phyloP scores from a whole-genome alignment of 2,888 invertebrate genomes.

The Drosophila ezoana region DNA sequence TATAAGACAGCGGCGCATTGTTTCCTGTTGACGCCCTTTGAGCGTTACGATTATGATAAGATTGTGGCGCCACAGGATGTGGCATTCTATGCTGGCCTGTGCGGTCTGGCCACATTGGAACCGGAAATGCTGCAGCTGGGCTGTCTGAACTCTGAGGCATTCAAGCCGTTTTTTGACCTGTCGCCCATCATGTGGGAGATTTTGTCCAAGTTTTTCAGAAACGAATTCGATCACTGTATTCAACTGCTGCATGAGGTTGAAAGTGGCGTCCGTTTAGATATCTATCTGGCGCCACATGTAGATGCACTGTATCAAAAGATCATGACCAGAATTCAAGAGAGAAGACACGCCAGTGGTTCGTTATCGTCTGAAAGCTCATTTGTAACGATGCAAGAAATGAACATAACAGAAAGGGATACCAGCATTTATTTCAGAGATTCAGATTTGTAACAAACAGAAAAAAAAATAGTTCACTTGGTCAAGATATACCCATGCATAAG shows the following conservation, averaged over 20 bases:
- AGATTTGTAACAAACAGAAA: background rate
- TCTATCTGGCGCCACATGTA: slow-evolving; percentile 66
- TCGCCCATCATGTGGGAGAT: slow-evolving; percentile 46
- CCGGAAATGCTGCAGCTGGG: slow-evolving; percentile 20
- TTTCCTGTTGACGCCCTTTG: slow-evolving; percentile 50
- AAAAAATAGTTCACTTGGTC: background rate
- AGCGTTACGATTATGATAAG: slow-evolving; percentile 54
- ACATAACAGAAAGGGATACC: background rate
- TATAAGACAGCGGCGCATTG: slow-evolving; percentile 63
- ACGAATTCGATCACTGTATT: slow-evolving; percentile 35
- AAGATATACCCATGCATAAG: background rate
- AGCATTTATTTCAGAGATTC: background rate
- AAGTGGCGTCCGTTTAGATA: slow-evolving; percentile 50
- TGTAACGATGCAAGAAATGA: background rate
- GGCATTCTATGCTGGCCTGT: slow-evolving; percentile 56
- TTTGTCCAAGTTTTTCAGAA: slow-evolving; percentile 35
- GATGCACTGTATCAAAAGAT: slow-evolving; percentile 50
- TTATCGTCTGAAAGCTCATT: background rate
- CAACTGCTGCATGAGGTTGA: slow-evolving; percentile 43
- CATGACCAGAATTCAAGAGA: slow-evolving; percentile 25
- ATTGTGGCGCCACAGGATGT: slow-evolving; percentile 65
- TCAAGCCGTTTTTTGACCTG: slow-evolving; percentile 50
- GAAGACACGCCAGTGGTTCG: background rate
- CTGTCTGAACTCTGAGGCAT: slow-evolving; percentile 44
- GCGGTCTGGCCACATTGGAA: slow-evolving; percentile 63